These are phyloP conservation scores for Macropus fuliginosus DNA, from an alignment of 2,797 vertebrate genomes.

Conservation along the genomic window DNA sequence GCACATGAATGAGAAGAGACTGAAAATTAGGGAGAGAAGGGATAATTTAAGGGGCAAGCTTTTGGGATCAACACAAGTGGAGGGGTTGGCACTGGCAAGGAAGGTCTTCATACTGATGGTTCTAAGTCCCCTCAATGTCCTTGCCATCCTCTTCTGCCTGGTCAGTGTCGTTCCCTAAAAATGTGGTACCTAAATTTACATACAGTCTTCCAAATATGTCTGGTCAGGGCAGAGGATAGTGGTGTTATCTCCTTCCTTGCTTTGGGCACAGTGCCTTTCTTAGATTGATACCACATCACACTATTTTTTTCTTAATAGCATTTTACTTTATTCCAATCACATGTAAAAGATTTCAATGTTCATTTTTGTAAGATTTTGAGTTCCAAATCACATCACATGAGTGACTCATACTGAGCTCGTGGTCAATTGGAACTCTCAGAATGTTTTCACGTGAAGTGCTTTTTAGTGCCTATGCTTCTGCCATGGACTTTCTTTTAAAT, in stretches of 20 bases:
- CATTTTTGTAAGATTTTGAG: no score
- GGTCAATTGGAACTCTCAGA: background rate
- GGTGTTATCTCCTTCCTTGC: background rate
- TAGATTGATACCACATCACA: background rate
- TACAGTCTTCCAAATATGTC: background rate
- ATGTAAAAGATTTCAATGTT: no score
- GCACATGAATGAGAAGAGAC: background rate
- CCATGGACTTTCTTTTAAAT: background rate
- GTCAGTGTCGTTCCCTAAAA: background rate
- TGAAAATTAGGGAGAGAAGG: background rate
- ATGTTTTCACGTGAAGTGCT: background rate
- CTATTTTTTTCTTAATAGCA: background rate
- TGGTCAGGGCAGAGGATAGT: background rate
- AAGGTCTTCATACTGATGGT: background rate
- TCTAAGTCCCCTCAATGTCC: background rate
- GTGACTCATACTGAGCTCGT: background rate
- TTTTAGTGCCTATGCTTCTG: background rate
- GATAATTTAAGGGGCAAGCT: background rate
- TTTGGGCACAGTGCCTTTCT: background rate
- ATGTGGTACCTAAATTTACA: background rate
- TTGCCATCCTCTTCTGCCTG: background rate
- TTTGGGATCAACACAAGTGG: background rate
- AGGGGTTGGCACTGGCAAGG: background rate
- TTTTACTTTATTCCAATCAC: no score
- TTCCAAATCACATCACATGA: background rate